These are phyloP conservation scores for Acanthococcus lagerstroemiae DNA, from an alignment of 2,888 invertebrate species.

Conservation along the genomic window DNA sequence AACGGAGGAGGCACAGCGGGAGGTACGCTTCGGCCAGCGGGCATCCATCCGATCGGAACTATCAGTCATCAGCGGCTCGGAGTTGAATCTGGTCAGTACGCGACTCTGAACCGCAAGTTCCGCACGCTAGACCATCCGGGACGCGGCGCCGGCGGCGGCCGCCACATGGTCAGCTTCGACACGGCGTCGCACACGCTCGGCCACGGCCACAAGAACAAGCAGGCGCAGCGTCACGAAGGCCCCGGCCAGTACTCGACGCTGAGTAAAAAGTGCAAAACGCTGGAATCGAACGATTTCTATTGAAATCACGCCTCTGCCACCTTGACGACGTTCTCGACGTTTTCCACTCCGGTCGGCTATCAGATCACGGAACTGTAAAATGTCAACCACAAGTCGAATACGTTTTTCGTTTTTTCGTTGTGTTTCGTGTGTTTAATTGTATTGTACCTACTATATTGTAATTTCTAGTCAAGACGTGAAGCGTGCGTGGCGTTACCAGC, in stretches of 20 bases:
- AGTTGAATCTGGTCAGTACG: conserved; percentile 38
- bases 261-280: conserved; percentile 91
- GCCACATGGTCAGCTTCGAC: conserved; percentile 32
- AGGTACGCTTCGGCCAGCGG: conserved; percentile 21
- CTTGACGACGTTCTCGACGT: conserved; percentile 33
- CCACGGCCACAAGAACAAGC: conserved; percentile 56
- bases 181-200: conserved; percentile 45
- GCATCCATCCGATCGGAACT: conserved; percentile 29
- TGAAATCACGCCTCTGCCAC: conserved; percentile 60
- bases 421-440: background rate
- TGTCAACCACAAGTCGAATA: no score
- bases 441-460: background rate
- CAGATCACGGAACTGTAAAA: conserved; percentile 33
- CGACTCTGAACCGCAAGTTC: conserved; percentile 39
- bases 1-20: conserved; percentile 23
- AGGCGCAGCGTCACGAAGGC: conserved; percentile 50
- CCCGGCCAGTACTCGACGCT: conserved; percentile 83
- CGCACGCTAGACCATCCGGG: conserved; percentile 39
- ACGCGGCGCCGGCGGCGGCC: conserved; percentile 27
- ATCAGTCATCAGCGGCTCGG: conserved; percentile 37
- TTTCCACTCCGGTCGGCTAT: conserved; percentile 32
- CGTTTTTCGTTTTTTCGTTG: background rate
- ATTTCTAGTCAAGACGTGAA: conserved; percentile 4
- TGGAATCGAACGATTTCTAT: conserved; percentile 89
- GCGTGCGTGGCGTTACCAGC: conserved; percentile 7